phyloP scores from a whole-genome alignment of 2,888 invertebrate genomes.

The Helleia helle region DNA sequence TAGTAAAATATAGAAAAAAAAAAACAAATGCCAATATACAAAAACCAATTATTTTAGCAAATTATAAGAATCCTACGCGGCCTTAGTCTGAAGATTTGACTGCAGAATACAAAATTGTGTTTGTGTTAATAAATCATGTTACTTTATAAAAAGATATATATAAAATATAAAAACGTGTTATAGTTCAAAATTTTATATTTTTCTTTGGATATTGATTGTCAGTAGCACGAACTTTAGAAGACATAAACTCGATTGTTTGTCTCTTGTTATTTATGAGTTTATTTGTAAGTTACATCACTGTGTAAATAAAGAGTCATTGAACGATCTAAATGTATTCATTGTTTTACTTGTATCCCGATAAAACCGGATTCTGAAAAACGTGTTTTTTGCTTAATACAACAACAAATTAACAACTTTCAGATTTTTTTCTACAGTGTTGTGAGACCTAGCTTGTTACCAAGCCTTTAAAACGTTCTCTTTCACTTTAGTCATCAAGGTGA shows the following conservation, averaged over 20 bases:
- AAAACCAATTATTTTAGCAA: background rate
- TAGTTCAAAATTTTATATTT: constrained; percentile 11
- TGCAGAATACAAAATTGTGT: constrained; percentile 56
- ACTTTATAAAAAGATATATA: constrained; percentile 4
- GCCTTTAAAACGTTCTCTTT: too few species aligned
- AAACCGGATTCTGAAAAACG: too few species aligned
- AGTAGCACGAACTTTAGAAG: constrained; percentile 25
- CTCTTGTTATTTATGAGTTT: constrained; percentile 57
- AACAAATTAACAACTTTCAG: too few species aligned
- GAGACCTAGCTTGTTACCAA: too few species aligned
- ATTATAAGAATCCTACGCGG: constrained; percentile 6
- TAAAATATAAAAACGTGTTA: constrained; percentile 6
- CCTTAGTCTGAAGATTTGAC: constrained; percentile 57
- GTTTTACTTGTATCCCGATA: too few species aligned
- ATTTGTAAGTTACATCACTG: constrained; percentile 55
- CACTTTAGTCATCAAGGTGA: too few species aligned
- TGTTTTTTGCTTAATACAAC: too few species aligned
- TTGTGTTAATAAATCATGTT: constrained; percentile 9
- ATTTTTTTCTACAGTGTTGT: too few species aligned
- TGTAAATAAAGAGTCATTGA: constrained; percentile 72
- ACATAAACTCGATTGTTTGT: constrained; percentile 32
- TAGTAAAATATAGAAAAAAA: background rate
- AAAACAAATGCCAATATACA: background rate
- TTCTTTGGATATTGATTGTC: too few species aligned
- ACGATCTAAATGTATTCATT: constrained; percentile 63